Base-by-base conservation (phyloP, 2,113 vertebrate genomes). In the Lanius collurio region DNA sequence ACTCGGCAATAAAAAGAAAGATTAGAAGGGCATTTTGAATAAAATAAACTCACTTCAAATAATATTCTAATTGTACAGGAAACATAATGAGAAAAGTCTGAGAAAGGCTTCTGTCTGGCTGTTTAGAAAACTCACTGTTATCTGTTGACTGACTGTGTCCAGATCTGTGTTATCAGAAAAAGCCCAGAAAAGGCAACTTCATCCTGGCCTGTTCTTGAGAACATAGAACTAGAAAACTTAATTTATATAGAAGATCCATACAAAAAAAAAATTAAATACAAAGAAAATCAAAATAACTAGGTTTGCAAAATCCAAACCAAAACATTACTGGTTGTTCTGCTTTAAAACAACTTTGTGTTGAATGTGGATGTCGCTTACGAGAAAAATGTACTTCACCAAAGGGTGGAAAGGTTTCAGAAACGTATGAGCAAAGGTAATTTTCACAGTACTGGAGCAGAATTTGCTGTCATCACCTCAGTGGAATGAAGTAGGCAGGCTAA, bases 291-390 rank as follows among this genome's bases (percentile, higher is more conserved):
- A 46, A 57, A 80, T 10, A 90, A 83, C 84, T 35, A 59, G 23
- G 28, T 83, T 81, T 86, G 22, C 37, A 81, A 95, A 95, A 95
- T 83, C 71, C 59, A 82, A 76, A 89, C 68, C 53, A 84, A 96
- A 96, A 85, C 60, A 68, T 75, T 78, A 90, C 59, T 77, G 47
- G 33, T 55, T 91, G 81, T 50, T 93, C 77, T 52, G 5, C 60
- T 69, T 90, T 92, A 83, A 59, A 89, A 83, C 81, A 52, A 6
- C 52, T 46, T 69, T 75, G 37, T 35, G 42, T 31, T 73, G 53
- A 90, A 88, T n/a, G 49, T 79, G 56, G 47, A 82, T 74, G 57
- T 80, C 92, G 77, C 87, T 94, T 31, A 96, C 60, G 55, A 41
- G 42, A 53, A 96, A 86, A 94, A 78, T 44, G 22, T 80, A 55